phyloP scores from a whole-genome alignment of 64 coral and sea anemone species.

The Montipora foliosa region DNA sequence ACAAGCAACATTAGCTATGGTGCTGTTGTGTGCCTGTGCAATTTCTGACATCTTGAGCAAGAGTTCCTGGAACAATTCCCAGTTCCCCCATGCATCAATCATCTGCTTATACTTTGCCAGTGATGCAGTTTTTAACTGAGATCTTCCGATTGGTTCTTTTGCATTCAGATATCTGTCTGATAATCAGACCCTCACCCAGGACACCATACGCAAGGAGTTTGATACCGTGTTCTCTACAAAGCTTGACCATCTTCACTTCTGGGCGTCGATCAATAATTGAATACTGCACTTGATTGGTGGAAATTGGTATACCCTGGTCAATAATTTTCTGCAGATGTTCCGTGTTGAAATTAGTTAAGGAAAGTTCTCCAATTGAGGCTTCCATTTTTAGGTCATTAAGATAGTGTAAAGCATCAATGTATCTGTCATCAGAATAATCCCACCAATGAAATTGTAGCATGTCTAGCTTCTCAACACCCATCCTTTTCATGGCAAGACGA shows the following conservation, averaged over 20 bases:
- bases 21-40: constrained; percentile 69
- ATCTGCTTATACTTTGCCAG: constrained; percentile 95
- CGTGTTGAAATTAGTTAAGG: constrained; percentile 91
- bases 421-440: constrained; percentile 91
- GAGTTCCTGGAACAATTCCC: constrained; percentile 91
- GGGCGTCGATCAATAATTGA: constrained; percentile 90
- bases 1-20: constrained; percentile 85
- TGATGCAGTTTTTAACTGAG: constrained; percentile 79
- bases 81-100: constrained; percentile 94
- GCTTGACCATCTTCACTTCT: constrained; percentile 69
- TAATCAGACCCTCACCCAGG: constrained; percentile 79
- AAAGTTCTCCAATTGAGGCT: constrained; percentile 84
- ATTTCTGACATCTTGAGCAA: constrained; percentile 66
- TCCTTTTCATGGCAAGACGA: constrained; percentile 78
- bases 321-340: constrained; percentile 74
- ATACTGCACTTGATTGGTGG: constrained; percentile 92
- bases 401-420: constrained; percentile 83
- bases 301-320: constrained; percentile 76
- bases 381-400: constrained; percentile 77
- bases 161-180: constrained; percentile 77
- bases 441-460: constrained; percentile 98
- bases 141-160: constrained; percentile 48
- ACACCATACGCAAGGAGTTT: constrained; percentile 82
- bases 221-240: constrained; percentile 81
- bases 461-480: constrained; percentile 89